These are phyloP conservation scores for Periphyllus acericola DNA, from an alignment of 2,888 invertebrate species.

Conservation along the genomic window DNA sequence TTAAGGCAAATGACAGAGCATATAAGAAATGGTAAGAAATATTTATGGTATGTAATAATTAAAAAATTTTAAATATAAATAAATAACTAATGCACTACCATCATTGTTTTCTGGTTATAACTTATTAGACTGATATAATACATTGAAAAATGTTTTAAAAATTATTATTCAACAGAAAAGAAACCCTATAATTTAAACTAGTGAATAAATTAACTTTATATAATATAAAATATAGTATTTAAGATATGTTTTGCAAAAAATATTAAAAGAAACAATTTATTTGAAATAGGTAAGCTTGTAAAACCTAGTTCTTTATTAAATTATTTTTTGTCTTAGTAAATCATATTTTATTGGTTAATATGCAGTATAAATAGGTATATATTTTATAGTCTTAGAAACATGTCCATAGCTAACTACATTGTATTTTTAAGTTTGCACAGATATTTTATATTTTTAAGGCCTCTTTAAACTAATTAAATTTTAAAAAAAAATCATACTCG, in stretches of 20 bases:
- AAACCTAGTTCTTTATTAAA: background rate
- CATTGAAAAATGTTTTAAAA: background rate
- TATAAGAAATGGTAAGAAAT: too few species aligned
- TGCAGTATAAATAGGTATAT: background rate
- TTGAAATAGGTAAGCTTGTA: background rate
- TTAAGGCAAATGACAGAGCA: slow-evolving; percentile 10
- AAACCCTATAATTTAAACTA: background rate
- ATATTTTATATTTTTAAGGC: background rate
- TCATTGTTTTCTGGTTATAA: background rate
- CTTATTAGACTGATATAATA: background rate
- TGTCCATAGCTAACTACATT: background rate
- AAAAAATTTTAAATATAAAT: background rate
- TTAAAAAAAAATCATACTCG: background rate
- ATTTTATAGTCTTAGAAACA: background rate
- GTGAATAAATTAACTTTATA: background rate
- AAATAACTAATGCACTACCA: background rate
- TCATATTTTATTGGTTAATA: background rate
- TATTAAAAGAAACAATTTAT: background rate
- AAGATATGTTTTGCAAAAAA: background rate
- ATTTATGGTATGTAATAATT: too few species aligned
- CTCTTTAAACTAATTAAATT: background rate
- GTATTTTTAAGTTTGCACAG: background rate
- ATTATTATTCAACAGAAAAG: background rate
- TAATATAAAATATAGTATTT: background rate
- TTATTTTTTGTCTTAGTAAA: background rate